These are phyloP conservation scores for Drosophila diplacantha DNA, from an alignment of 2,888 invertebrate species.

Conservation along the genomic window DNA sequence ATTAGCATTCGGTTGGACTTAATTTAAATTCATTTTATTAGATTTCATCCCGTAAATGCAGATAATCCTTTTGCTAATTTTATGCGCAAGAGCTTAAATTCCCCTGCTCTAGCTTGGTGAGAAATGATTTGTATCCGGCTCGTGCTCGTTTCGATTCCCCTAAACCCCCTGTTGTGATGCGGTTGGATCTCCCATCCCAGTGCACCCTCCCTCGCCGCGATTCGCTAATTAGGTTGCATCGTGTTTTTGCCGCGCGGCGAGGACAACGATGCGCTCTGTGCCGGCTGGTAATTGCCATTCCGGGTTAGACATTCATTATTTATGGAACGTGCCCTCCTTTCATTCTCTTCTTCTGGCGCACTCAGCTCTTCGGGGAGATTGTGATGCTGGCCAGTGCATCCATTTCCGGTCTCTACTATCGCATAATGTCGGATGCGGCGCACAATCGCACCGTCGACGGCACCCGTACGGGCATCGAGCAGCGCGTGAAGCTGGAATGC, in stretches of 20 bases:
- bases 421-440: conserved; percentile 90
- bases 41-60: background rate
- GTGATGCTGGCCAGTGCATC: conserved; percentile 88
- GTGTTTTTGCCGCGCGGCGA: conserved; percentile 21
- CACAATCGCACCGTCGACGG: conserved; percentile 93
- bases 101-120: background rate
- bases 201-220: background rate
- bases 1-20: background rate
- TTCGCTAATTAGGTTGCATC: conserved; percentile 40
- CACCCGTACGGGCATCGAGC: conserved; percentile 93
- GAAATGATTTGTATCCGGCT: conserved; percentile 26
- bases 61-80: conserved; percentile 7
- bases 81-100: conserved; percentile 1
- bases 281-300: conserved; percentile 27
- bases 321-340: conserved; percentile 9
- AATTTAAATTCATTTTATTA: background rate
- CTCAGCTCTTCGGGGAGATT: conserved; percentile 86
- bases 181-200: conserved; percentile 2
- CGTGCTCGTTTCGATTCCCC: conserved; percentile 15
- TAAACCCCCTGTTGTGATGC: conserved; percentile 10
- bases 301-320: conserved; percentile 31
- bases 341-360: conserved; percentile 59
- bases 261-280: conserved; percentile 18
- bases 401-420: conserved; percentile 91
- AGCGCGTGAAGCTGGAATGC: conserved; percentile 93